Conservation (phyloP, 2,113 vertebrate species). For the Campylorhamphus procurvoides region DNA sequence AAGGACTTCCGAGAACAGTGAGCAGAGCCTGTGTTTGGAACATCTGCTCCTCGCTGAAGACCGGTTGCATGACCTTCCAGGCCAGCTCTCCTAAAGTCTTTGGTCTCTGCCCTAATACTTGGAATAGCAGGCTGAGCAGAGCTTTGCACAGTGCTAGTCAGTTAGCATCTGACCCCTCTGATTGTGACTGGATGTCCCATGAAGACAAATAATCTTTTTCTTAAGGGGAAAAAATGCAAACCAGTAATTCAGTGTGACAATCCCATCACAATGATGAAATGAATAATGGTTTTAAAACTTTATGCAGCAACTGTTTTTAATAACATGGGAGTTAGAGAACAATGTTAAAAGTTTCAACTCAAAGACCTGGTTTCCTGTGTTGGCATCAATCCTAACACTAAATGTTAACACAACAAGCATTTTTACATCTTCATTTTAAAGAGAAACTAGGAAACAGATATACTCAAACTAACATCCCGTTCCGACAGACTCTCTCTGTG, state of each 20-base stretch:
- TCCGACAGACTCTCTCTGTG: neutral
- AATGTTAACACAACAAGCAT: constrained; percentile 36
- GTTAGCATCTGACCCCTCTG: neutral
- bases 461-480: neutral
- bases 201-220: constrained; percentile 13
- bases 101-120: neutral
- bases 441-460: constrained; percentile 10
- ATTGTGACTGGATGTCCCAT: neutral
- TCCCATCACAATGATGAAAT: constrained; percentile 39
- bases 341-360: constrained; percentile 27
- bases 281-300: neutral
- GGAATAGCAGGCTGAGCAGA: neutral
- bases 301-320: neutral
- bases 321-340: constrained; percentile 1
- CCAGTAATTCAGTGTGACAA: constrained; percentile 1
- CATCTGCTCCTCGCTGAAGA: neutral
- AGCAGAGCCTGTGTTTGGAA: neutral
- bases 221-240: constrained; percentile 14
- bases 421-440: constrained; percentile 49
- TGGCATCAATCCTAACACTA: neutral
- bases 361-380: constrained; percentile 44
- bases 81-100: neutral
- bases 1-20: constrained; percentile 25
- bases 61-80: neutral
- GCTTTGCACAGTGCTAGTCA: neutral